These are phyloP conservation scores for Cepaea nemoralis DNA, from an alignment of 1,140 invertebrate genomes.

Conservation along the genomic window DNA sequence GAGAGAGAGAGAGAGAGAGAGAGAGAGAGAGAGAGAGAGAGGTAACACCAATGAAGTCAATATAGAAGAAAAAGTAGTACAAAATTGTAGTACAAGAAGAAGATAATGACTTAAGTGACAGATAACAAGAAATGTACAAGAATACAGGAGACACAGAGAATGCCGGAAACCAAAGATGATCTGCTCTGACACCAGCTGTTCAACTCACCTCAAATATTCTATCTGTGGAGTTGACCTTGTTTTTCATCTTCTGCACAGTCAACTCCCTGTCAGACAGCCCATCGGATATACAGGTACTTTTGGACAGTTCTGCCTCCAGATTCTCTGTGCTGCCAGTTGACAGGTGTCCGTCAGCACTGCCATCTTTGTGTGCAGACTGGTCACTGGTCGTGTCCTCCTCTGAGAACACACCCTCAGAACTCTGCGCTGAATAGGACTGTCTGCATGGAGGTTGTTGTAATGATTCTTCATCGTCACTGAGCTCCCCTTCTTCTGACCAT, in stretches of 20 bases:
- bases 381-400: constrained; percentile 80
- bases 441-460: constrained; percentile 46
- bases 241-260: constrained; percentile 36
- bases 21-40: no score
- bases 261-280: constrained; percentile 69
- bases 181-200: no score
- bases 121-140: no score
- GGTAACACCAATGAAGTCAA: no score
- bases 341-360: constrained; percentile 76
- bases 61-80: no score
- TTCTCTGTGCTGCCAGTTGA: constrained; percentile 84
- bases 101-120: no score
- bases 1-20: no score
- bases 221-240: constrained; percentile 21
- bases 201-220: constrained; percentile 60
- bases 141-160: no score
- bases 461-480: constrained; percentile 74
- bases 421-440: constrained; percentile 61
- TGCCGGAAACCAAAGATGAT: no score
- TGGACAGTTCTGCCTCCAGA: constrained; percentile 74
- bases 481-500: constrained; percentile 79
- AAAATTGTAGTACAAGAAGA: no score
- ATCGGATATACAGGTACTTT: constrained; percentile 61
- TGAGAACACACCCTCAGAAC: constrained; percentile 71
- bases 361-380: constrained; percentile 72